Conservation (phyloP, 1,140 invertebrate genomes). For the Ladona fulva region DNA sequence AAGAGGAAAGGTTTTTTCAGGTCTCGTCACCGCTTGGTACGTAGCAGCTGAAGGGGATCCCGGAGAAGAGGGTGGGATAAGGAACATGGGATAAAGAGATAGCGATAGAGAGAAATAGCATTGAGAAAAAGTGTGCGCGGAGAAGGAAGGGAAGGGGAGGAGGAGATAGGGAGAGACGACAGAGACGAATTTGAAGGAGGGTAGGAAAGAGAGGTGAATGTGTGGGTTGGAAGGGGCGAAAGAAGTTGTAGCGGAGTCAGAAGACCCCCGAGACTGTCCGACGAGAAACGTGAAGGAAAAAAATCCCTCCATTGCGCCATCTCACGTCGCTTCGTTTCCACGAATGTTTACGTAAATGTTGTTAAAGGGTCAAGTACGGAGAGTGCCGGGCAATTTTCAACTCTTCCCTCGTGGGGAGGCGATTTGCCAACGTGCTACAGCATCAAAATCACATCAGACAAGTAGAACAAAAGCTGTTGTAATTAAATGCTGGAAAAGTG, state of each 20-base stretch:
- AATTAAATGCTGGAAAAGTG: no score
- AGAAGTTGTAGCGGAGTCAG: neutral
- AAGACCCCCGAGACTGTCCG: neutral
- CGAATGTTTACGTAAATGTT: no score
- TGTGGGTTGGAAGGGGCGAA: neutral
- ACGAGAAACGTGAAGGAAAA: neutral
- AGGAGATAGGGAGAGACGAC: neutral
- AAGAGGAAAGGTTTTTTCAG: neutral
- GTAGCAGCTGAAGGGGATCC: neutral
- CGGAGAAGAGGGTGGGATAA: neutral
- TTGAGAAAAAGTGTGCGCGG: neutral
- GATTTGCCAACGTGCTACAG: no score
- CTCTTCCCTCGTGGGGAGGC: no score
- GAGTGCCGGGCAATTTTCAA: no score
- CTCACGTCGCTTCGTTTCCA: neutral
- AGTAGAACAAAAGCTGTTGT: no score
- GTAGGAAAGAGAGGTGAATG: neutral
- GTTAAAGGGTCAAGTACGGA: no score
- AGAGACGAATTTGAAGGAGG: neutral
- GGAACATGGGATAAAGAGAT: neutral
- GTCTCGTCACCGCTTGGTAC: slow-evolving; percentile 6
- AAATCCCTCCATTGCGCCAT: neutral
- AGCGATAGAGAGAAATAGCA: neutral
- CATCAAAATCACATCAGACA: no score
- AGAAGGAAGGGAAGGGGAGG: neutral